A percentile compares a stretch with the other conserved stretches of the same genome.
These are phyloP conservation scores for Heterodera filipjevi DNA, from an alignment of 2,888 invertebrate species.

Conservation along the genomic window DNA sequence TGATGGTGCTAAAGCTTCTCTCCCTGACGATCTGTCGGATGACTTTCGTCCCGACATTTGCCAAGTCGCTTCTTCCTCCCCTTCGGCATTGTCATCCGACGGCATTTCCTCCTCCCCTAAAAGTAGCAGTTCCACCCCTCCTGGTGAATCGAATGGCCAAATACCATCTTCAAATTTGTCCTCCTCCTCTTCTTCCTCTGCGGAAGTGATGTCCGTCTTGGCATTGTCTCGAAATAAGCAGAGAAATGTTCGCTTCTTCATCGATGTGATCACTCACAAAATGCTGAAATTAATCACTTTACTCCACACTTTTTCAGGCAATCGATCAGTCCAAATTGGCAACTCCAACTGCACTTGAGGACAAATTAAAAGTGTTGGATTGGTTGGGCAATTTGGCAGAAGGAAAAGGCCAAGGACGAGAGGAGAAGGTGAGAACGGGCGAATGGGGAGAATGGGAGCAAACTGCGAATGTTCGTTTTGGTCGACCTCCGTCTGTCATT, in stretches of 20 bases:
- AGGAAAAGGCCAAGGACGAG: neutral
- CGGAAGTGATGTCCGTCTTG: neutral
- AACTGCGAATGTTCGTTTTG: neutral
- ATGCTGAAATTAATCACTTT: neutral
- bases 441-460: neutral
- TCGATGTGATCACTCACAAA: neutral
- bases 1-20: neutral
- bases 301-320: conserved; percentile 8
- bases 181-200: neutral
- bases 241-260: conserved; percentile 11
- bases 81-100: neutral
- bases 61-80: neutral
- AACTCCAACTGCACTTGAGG: conserved; percentile 1
- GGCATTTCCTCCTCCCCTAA: neutral
- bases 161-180: neutral
- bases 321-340: conserved; percentile 22
- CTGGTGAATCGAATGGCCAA: neutral
- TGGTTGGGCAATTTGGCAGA: neutral
- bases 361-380: conserved; percentile 12
- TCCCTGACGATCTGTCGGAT: neutral
- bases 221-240: neutral
- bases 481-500: neutral
- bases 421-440: neutral
- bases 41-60: neutral
- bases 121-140: neutral